Conservation (phyloP, 2,797 vertebrate species). For the Malacoraja senta region DNA sequence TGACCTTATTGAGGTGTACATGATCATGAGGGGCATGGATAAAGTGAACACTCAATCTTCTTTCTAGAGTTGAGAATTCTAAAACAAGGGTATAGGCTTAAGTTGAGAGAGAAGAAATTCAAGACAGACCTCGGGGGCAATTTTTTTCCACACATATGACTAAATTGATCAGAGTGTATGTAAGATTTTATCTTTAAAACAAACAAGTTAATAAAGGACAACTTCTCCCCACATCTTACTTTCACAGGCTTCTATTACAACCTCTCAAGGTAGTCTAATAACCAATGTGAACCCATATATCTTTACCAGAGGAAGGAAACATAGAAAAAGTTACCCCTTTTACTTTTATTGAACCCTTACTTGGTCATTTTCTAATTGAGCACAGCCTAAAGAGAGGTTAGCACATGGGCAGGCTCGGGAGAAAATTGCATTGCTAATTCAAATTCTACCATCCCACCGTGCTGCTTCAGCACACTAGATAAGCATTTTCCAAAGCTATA, state of each 20-base stretch:
- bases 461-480: not conserved
- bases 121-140: too few species aligned
- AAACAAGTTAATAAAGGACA: not conserved
- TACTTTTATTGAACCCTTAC: too few species aligned
- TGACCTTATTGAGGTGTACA: too few species aligned
- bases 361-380: not conserved
- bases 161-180: not conserved
- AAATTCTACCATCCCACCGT: not conserved
- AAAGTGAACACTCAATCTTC: too few species aligned
- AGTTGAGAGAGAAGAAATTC: too few species aligned
- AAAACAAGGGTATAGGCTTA: too few species aligned
- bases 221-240: not conserved
- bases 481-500: not conserved
- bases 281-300: not conserved
- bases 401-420: not conserved
- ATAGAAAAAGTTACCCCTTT: not conserved
- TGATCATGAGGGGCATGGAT: too few species aligned
- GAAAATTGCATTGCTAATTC: constrained; percentile 9
- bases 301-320: not conserved
- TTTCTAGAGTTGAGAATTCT: too few species aligned
- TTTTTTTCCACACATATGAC: not conserved
- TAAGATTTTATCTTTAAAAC: not conserved
- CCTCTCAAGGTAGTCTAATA: not conserved
- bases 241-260: not conserved
- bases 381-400: not conserved